Conservation (phyloP, 2,888 invertebrate species). For the Rhagonycha lutea region DNA sequence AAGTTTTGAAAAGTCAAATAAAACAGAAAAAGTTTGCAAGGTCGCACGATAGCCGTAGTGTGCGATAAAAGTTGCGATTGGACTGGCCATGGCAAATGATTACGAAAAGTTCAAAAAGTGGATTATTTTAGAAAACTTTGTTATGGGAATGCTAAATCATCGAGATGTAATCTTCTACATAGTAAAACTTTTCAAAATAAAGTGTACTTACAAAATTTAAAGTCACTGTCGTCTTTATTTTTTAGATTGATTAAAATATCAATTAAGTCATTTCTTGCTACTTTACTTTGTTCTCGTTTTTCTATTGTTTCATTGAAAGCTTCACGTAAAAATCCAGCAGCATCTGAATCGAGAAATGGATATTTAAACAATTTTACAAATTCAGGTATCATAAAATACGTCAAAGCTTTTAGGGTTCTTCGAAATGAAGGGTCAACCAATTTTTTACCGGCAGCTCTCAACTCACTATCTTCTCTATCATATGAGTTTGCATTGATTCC, state of each 20-base stretch:
- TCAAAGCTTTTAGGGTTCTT: constrained; percentile 29
- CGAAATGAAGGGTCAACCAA: constrained; percentile 32
- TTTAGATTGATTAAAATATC: constrained; percentile 52
- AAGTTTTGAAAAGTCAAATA: too few species aligned
- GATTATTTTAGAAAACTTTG: too few species aligned
- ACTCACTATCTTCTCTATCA: constrained; percentile 57
- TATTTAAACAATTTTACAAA: constrained; percentile 33
- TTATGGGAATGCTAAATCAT: too few species aligned
- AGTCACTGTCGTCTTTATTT: constrained; percentile 28
- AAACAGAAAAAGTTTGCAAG: too few species aligned
- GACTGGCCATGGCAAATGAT: too few species aligned
- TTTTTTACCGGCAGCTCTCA: constrained; percentile 42
- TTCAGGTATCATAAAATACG: constrained; percentile 34
- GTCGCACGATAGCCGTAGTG: too few species aligned
- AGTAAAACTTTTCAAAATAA: neutral
- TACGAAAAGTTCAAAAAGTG: too few species aligned
- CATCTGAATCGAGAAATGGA: neutral
- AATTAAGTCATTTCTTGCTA: constrained; percentile 54
- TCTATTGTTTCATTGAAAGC: constrained; percentile 47
- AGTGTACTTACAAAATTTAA: constrained; percentile 35
- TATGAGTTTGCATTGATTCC: constrained; percentile 62
- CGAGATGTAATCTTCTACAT: too few species aligned
- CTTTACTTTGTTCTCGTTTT: constrained; percentile 40
- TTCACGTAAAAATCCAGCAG: constrained; percentile 44
- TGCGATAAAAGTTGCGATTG: too few species aligned